Evolutionary conservation across 2,113 vertebrate species (phyloP).

Genomic region (Larimichthys polyactis): DNA sequence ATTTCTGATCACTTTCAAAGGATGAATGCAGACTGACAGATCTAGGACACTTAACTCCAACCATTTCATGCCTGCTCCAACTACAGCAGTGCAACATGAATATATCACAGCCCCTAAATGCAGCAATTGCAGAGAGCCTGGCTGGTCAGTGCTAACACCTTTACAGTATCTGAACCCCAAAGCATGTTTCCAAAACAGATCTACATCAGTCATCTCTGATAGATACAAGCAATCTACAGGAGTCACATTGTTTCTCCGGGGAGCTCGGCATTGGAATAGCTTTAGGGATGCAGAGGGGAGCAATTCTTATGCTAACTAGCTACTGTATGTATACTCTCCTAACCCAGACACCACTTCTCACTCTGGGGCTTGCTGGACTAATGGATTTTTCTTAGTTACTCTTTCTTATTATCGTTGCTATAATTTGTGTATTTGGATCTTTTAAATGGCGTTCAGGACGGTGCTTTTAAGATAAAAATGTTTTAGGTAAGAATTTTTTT

Average conservation of each 20-base stretch:
- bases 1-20: too few species aligned
- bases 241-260: constrained; percentile 66
- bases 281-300: constrained; percentile 38
- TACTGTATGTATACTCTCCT: constrained; percentile 3
- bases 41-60: background rate
- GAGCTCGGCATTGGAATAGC: constrained; percentile 21
- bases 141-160: constrained; percentile 13
- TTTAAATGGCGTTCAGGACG: background rate
- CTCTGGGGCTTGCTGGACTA: background rate
- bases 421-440: background rate
- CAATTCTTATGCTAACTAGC: constrained; percentile 81
- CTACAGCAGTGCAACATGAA: background rate
- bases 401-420: background rate
- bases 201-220: constrained; percentile 79
- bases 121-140: background rate
- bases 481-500: background rate
- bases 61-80: background rate
- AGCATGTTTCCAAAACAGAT: constrained; percentile 81
- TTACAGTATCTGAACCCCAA: constrained; percentile 53
- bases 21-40: background rate
- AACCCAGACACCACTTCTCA: constrained; percentile 15
- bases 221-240: constrained; percentile 79
- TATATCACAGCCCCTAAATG: background rate
- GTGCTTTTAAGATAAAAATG: background rate
- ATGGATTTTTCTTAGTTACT: background rate